phyloP scores from a whole-genome alignment of 2,113 vertebrate genomes.

The Mus musculus region GRCm39 chr1:156012001-156012500 shows the following conservation, averaged over 20 bases:
- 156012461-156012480: not conserved
- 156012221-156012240: not conserved
- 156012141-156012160: constrained; percentile 1
- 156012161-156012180: not conserved
- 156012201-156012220: not conserved
- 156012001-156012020: not conserved
- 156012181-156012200: not conserved
- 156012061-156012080: not conserved
- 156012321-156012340: not conserved
- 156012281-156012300: not conserved
- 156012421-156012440: not conserved
- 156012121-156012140: not conserved
- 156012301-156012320: constrained; percentile 24
- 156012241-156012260: not conserved
- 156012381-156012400: not conserved
- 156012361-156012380: not conserved
- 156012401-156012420: not conserved
- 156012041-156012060: not conserved
- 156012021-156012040: constrained; percentile 27
- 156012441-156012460: not conserved
- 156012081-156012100: not conserved
- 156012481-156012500: not conserved
- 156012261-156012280: constrained; percentile 17
- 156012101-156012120: not conserved
- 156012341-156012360: not conserved